Percentiles rank a stretch among this genome's conserved stretches.
These are phyloP conservation scores for Eriosoma lanigerum DNA, from an alignment of 1,140 invertebrate genomes.

Conservation along the genomic window DNA sequence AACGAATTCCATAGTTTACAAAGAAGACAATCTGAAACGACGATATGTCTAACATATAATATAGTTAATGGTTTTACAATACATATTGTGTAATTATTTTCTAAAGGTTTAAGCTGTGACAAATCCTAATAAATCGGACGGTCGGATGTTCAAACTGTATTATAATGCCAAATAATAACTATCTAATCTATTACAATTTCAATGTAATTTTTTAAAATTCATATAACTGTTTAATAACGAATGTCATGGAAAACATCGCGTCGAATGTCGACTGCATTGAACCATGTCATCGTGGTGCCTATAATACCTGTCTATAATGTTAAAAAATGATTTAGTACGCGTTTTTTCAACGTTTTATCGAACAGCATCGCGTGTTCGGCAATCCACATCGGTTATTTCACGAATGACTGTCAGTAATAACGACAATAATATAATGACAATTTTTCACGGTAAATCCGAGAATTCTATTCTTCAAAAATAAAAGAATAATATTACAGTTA, in stretches of 20 bases:
- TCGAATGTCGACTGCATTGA: background rate
- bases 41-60: too few relatives aligned
- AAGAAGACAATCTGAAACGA: too few relatives aligned
- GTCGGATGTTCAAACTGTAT: too few relatives aligned
- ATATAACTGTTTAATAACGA: constrained; percentile 6
- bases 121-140: background rate
- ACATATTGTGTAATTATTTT: too few relatives aligned
- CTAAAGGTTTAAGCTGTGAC: too few relatives aligned
- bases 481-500: constrained; percentile 24
- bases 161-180: background rate
- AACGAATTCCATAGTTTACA: too few relatives aligned
- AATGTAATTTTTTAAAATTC: background rate
- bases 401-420: constrained; percentile 15
- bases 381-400: background rate
- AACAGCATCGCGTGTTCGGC: too few relatives aligned
- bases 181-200: background rate
- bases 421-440: background rate
- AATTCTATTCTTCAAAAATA: constrained; percentile 9
- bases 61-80: too few relatives aligned
- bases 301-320: too few relatives aligned
- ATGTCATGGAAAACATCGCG: background rate
- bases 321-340: background rate
- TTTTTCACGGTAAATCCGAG: constrained; percentile 40
- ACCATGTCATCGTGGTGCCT: background rate
- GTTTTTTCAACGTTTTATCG: background rate